These are phyloP conservation scores for Euproctis similis DNA, from an alignment of 2,888 invertebrate genomes.

Conservation along the genomic window DNA sequence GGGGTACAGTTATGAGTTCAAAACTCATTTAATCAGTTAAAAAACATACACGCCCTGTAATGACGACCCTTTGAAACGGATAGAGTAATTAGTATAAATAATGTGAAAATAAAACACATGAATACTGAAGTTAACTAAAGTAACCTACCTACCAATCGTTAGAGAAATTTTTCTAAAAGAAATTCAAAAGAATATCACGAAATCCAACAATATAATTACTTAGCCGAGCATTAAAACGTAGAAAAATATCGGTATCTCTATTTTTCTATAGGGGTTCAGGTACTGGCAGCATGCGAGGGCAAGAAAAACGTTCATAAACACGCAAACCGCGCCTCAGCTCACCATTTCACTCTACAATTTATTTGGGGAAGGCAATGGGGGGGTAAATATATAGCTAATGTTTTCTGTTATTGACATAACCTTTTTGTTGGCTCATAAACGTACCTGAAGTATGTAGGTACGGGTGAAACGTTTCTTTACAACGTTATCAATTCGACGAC, in stretches of 20 bases:
- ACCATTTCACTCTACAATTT: constrained; percentile 25
- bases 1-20: too few relatives aligned
- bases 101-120: too few relatives aligned
- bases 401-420: constrained; percentile 36
- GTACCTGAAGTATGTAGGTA: constrained; percentile 16
- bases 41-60: too few relatives aligned
- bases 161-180: too few relatives aligned
- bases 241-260: constrained; percentile 36
- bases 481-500: constrained; percentile 25
- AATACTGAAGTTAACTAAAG: too few relatives aligned
- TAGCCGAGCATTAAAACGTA: constrained; percentile 37
- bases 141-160: too few relatives aligned
- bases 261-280: constrained; percentile 28
- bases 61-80: too few relatives aligned
- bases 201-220: constrained; percentile 45
- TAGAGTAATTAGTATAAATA: too few relatives aligned
- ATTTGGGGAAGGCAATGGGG: too few relatives aligned
- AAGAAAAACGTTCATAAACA: constrained; percentile 34
- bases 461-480: constrained; percentile 15
- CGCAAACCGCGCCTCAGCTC: constrained; percentile 46
- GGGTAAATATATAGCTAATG: constrained; percentile 38
- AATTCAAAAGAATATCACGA: constrained; percentile 31
- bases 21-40: too few relatives aligned
- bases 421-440: constrained; percentile 28
- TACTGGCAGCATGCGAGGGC: constrained; percentile 35